Evolutionary conservation across 2,113 vertebrate species (phyloP), one percentile per base, ranked within the genome.

Genomic region (Limnothrissa miodon): DNA sequence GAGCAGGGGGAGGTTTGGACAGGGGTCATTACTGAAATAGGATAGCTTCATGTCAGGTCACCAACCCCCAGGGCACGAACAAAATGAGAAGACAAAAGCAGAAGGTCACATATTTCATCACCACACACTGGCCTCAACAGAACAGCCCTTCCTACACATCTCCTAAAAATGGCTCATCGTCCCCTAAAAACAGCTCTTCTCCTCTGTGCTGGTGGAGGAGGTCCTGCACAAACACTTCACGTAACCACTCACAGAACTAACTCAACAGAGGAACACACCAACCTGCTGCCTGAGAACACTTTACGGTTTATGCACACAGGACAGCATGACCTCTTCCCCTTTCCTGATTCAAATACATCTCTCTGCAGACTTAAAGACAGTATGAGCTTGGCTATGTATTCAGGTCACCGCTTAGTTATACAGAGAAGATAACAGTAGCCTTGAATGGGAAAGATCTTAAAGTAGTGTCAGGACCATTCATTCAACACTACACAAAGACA

Each of bases 11-110:
- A 53, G 39, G 25, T 29, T 45, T 29, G 45, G 33, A 45, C 45
- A 21, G 25, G 25, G 66, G 66, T 74, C 66, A 74, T 36, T 29
- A 39, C 70, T 23, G 74, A 81, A 46, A 39, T 80, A 79, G 39
- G 45, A 39, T 70, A 42, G 23, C 62, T 48, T 62, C 78, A 66
- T 46, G 79, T 81, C 33, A 42, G 79, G 82, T 83, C 42, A 83
- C 19, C 66, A 21, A 39, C 66, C 66, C 79, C 39, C n/a, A 59
- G 81, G 56, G 51, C 36, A 62, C 4, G 39, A 78, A 45, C 51
- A 45, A 81, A 82, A 88, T 83, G 81, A 84, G 56, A 83, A 45
- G 85, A 81, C 85, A 85, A 85, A 86, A 80, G 17, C 44, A 81
- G 25, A 78, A 56, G 83, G 79, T 86, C 70, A 80, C 80, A 44